Evolutionary conservation across 2,113 vertebrate genomes (phyloP), one percentile per base, ranked within the genome.

Genomic region (Todiramphus chloris): DNA sequence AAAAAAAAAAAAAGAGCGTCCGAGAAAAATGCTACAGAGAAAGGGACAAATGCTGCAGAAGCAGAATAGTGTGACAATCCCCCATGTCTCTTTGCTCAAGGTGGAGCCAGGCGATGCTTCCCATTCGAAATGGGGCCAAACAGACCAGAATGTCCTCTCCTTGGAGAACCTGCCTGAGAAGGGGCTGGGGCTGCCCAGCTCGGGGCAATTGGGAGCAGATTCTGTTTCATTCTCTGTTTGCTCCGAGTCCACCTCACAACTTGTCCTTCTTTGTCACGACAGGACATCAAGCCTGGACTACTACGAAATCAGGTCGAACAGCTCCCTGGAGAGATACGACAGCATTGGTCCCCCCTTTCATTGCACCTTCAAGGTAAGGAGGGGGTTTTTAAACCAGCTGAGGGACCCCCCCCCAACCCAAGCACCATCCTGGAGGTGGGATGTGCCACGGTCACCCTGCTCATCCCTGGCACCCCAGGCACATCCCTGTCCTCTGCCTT

Each of bases 281-380:
- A 99, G 99, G 96, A 96, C 98, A 9, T 98, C 98, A 5, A 98
- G 98, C 95, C 94, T 98, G 70, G 97, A 97, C 90, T 98, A 98
- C 30, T 99, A 98, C 2, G 98, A 99, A 44, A 96, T 99, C 94
- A 98, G 96, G 95, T 68, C 98, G 1, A 98, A 98, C 33, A 97
- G 98, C 96, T 98, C 98, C 3, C 73, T 97, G 92, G 98, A 97
- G 44, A 89, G 91, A 48, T 83, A 98, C 0, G 90, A 97, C n/a
- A 96, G 98, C n/a, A 88, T 83, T 0, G 98, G 98, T 7, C 97
- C 97, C 12, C 94, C 97, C 43, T 99, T 99, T 84, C 98, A 98
- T 89, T 98, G 99, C 64, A 96, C 98, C 9, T 99, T 99, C 95
- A 98, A 98, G 97, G 98, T 98, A 74, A 89, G 76, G 16, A 31